Percentiles rank a stretch among this genome's conserved stretches.
Evolutionary conservation across 2,113 vertebrate genomes (phyloP).

Genomic region (Antechinus flavipes): DNA sequence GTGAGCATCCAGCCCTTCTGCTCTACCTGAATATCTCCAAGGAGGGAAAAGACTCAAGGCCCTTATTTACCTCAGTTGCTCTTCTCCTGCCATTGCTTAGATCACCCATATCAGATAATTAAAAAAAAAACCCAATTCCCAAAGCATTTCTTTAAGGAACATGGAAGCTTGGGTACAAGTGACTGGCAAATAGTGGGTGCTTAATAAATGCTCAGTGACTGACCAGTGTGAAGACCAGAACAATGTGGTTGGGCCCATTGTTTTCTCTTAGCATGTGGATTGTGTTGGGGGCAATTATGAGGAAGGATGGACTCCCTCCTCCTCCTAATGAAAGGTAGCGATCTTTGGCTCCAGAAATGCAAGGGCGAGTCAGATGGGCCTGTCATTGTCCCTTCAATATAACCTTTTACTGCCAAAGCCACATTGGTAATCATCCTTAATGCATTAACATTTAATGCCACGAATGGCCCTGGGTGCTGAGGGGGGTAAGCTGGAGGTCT

Average conservation of each 20-base stretch:
- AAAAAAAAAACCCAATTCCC: not conserved
- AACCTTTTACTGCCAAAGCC: constrained; percentile 66
- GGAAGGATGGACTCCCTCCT: not conserved
- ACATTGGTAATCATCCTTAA: constrained; percentile 70
- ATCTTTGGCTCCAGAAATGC: not conserved
- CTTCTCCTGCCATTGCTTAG: not conserved
- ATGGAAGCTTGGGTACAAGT: not conserved
- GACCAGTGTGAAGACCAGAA: not conserved
- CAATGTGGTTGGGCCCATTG: not conserved
- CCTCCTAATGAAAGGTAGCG: not conserved
- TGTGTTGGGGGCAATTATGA: not conserved
- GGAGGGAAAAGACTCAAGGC: not conserved
- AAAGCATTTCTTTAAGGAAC: not conserved
- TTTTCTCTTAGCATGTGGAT: not conserved
- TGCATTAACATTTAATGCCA: constrained; percentile 77
- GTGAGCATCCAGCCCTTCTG: not conserved
- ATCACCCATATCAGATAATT: not conserved
- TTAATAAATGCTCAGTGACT: not conserved
- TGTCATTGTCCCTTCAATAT: constrained; percentile 25
- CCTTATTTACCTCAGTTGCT: not conserved
- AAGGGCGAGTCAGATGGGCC: not conserved
- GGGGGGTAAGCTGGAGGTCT: constrained; percentile 69
- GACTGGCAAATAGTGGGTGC: not conserved
- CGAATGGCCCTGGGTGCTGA: constrained; percentile 70
- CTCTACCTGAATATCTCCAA: not conserved